A percentile compares a stretch with the other conserved stretches of the same genome.
Conservation (phyloP, 2,888 invertebrate genomes). For the Phyto melanocephala region DNA sequence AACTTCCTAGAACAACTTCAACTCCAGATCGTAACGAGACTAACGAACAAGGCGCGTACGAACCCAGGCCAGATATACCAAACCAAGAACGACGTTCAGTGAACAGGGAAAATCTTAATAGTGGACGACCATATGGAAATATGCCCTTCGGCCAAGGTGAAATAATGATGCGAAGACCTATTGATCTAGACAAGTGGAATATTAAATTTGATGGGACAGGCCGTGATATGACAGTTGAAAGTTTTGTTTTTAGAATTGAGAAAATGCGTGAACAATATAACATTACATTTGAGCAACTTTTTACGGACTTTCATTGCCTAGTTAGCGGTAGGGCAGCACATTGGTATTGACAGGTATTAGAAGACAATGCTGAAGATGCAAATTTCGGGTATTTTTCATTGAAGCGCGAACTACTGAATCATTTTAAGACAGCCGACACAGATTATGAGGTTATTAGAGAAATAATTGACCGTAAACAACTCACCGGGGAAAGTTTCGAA, state of each 20-base stretch:
- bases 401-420: not conserved
- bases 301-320: too few species aligned
- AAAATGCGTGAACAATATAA: slow-evolving; percentile 23
- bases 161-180: too few species aligned
- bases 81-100: too few species aligned
- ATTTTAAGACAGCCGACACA: slow-evolving; percentile 15
- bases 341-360: slow-evolving; percentile 46
- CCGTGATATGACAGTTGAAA: not conserved
- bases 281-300: slow-evolving; percentile 10
- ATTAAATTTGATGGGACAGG: too few species aligned
- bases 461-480: not conserved
- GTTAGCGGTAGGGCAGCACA: too few species aligned
- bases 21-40: not conserved
- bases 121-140: too few species aligned
- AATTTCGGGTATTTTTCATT: slow-evolving; percentile 29
- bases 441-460: not conserved
- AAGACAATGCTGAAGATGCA: slow-evolving; percentile 10
- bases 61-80: too few species aligned
- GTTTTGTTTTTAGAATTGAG: slow-evolving; percentile 37
- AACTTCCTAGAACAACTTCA: not conserved
- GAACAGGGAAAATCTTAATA: not conserved
- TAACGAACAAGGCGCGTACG: too few species aligned
- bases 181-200: too few species aligned
- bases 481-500: too few species aligned
- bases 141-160: too few species aligned